These are phyloP conservation scores for Gallinago solitaria DNA, from an alignment of 2,797 vertebrate species.

Conservation along the genomic window DNA sequence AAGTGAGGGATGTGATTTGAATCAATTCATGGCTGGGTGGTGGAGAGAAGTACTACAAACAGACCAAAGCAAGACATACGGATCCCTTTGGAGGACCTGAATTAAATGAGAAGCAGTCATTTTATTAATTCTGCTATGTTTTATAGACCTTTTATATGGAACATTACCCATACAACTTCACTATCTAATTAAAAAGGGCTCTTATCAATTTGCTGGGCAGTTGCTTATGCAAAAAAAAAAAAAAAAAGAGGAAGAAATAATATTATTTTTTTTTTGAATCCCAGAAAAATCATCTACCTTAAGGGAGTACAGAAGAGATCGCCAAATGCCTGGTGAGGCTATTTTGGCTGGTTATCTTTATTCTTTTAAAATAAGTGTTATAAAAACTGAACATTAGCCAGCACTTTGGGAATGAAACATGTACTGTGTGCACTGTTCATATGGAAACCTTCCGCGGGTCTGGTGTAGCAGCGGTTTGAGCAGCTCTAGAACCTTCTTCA, in stretches of 20 bases:
- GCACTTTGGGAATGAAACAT: neutral
- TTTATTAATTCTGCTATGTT: slow-evolving; percentile 62
- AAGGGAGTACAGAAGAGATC: neutral
- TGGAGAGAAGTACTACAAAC: slow-evolving; percentile 1
- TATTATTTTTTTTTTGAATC: neutral
- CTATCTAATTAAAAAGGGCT: slow-evolving; percentile 66
- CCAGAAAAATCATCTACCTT: neutral
- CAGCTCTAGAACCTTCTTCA: neutral
- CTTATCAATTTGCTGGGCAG: slow-evolving; percentile 67
- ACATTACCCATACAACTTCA: slow-evolving; percentile 57
- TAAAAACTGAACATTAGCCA: neutral
- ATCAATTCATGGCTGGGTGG: slow-evolving; percentile 24
- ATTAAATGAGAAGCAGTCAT: slow-evolving; percentile 56
- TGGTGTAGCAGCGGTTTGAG: neutral
- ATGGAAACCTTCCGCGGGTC: neutral
- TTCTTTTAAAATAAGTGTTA: neutral
- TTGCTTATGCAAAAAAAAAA: slow-evolving; percentile 23
- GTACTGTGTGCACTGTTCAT: fast-evolving
- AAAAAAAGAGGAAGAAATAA: neutral
- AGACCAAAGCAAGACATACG: slow-evolving; percentile 53
- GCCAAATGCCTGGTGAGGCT: neutral
- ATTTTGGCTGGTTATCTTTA: neutral
- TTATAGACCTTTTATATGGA: slow-evolving; percentile 60
- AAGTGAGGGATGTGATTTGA: slow-evolving; percentile 61
- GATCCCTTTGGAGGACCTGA: slow-evolving; percentile 47